Base-by-base conservation (phyloP, 2,888 invertebrate species). In the Baccha elongata region DNA sequence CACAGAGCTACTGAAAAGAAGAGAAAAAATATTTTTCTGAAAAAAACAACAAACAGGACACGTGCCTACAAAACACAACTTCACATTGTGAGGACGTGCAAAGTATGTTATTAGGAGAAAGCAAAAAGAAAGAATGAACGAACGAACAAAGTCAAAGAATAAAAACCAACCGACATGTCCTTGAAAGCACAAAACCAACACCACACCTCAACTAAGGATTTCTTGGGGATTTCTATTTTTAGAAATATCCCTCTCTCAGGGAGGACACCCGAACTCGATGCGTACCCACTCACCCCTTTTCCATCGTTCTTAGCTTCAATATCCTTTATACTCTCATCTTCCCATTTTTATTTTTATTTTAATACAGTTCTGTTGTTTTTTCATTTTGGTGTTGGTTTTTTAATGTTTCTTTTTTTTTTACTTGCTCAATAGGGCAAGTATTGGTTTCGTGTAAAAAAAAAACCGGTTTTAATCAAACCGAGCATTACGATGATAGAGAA, bases 211-310 rank as follows among this genome's bases (percentile, higher is more conserved):
- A 55, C 40, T 48, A 19, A 21, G 52, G 50, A 68, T 55, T 48
- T 52, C 48, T 50, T n/a, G 50, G 52, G 21, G 50, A 21, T 58
- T 80, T 58, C 80, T 80, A 80, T 80, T 80, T 80, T 71, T 80
- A 80, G 80, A 78, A 76, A 50, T 32, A 64, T 65, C 75, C 58
- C 58, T 71, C 50, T 68, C 64, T 44, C 53, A 50, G 76, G 64
- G 55, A 71, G 40, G 32, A 62, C 55, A 42, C 17, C 53, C 13
- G 5, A 40, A 40, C 21, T 40, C 32, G 40, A n/a, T n/a, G n/a
- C n/a, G n/a, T n/a, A n/a, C n/a, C n/a, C n/a, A n/a, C n/a, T n/a
- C n/a, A 23, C 40, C 32, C 58, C 40, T 40, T 58, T 26, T 15
- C 40, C 26, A n/a, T n/a, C 13, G 6, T 37, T 13, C 29, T n/a